phyloP scores from a whole-genome alignment of 2,888 invertebrate species.

The Hypercompe scribonia region DNA sequence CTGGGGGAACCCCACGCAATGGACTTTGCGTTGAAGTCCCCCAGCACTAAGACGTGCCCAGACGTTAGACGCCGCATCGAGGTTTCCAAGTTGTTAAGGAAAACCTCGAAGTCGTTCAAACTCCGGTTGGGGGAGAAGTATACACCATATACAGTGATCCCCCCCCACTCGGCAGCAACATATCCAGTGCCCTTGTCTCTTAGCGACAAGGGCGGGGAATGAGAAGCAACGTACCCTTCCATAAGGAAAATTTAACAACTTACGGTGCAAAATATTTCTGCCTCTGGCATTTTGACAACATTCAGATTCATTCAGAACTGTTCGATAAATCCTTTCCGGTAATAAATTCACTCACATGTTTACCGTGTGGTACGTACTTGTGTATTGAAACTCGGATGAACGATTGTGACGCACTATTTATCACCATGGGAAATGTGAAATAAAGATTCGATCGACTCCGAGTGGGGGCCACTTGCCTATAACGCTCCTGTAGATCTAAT shows the following conservation, averaged over 20 bases:
- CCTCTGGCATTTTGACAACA: neutral
- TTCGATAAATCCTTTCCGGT: slow-evolving; percentile 4
- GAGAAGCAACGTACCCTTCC: no score
- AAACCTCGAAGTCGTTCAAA: no score
- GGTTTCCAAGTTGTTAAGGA: no score
- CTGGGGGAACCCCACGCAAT: no score
- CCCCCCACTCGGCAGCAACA: no score
- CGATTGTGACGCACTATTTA: slow-evolving; percentile 2
- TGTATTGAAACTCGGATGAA: slow-evolving; percentile 4
- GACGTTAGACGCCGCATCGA: no score
- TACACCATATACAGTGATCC: no score
- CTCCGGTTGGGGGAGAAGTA: no score
- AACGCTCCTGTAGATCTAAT: neutral
- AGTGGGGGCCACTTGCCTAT: neutral
- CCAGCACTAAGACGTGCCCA: no score
- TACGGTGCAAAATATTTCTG: neutral
- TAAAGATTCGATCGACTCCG: slow-evolving; percentile 1
- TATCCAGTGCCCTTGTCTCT: no score
- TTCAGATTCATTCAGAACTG: neutral
- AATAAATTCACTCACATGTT: slow-evolving; percentile 3
- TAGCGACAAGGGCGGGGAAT: no score
- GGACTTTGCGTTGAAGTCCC: no score
- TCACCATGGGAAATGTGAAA: neutral
- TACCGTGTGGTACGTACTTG: neutral
- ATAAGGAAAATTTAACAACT: neutral